Conservation (phyloP, 2,797 vertebrate species). For the Diglossa cyanea region DNA sequence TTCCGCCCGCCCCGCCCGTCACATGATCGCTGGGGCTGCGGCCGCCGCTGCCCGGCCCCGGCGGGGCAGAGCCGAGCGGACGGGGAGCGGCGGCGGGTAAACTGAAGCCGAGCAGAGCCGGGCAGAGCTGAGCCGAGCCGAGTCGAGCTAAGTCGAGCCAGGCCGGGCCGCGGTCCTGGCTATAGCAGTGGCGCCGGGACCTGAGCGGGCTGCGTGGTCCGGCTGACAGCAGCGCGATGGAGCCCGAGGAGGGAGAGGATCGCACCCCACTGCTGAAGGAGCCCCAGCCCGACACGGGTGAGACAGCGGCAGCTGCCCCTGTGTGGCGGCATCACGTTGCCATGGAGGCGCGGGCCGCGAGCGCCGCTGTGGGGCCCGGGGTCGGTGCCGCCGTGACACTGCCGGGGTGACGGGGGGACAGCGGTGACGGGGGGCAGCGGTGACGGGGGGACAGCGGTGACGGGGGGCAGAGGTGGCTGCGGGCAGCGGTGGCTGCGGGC, state of each 20-base stretch:
- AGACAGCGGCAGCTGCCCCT: background rate
- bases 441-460: background rate
- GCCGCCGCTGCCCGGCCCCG: background rate
- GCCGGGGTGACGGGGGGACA: background rate
- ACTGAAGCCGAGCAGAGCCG: fast-evolving
- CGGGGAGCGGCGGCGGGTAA: too few relatives aligned
- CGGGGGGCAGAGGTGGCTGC: too few relatives aligned
- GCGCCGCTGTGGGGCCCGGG: background rate
- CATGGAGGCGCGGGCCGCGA: background rate
- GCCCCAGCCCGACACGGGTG: background rate
- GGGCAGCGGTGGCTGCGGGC: too few relatives aligned
- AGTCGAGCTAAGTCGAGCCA: fast-evolving
- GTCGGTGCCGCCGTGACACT: background rate
- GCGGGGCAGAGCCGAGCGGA: background rate
- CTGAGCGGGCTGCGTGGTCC: background rate
- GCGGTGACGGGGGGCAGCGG: too few relatives aligned
- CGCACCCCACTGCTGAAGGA: constrained; percentile 51
- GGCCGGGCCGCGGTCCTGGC: fast-evolving
- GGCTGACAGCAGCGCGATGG: background rate
- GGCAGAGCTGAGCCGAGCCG: fast-evolving
- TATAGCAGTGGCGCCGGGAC: background rate
- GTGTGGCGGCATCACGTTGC: background rate
- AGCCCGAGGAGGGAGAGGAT: constrained; percentile 31
- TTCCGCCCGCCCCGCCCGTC: background rate
- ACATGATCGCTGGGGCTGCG: background rate